phyloP scores from a whole-genome alignment of 2,797 vertebrate species.

The Eospalax fontanierii region DNA sequence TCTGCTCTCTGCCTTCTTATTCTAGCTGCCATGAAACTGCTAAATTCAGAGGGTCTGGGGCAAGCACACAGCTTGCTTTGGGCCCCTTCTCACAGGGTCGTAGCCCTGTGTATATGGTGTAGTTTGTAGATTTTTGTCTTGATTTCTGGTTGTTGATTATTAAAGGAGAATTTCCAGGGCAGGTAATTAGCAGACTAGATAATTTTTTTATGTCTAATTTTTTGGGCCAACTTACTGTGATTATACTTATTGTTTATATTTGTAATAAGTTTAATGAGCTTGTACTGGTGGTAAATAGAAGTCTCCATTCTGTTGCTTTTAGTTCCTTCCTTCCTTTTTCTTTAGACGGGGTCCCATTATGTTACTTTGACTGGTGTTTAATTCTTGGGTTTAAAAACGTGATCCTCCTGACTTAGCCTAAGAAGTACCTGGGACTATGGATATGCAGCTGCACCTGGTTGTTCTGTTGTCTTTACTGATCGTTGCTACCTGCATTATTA shows the following conservation, averaged over 20 bases:
- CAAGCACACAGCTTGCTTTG: fast-evolving
- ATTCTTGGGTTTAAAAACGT: background rate
- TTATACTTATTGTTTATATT: background rate
- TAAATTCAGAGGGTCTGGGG: too few species aligned
- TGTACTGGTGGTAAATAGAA: fast-evolving
- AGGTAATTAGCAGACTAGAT: background rate
- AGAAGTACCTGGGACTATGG: background rate
- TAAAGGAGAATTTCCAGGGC: background rate
- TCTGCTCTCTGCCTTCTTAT: background rate
- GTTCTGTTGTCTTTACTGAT: background rate
- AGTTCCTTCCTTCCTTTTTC: background rate
- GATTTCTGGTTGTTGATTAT: background rate
- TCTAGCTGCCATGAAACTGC: background rate
- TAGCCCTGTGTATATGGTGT: background rate
- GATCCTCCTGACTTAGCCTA: background rate
- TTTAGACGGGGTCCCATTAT: background rate
- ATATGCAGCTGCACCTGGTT: background rate
- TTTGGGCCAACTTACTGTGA: background rate
- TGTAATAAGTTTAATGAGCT: background rate
- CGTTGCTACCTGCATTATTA: background rate
- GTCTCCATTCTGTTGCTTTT: background rate
- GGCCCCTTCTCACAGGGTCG: background rate
- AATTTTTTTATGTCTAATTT: background rate
- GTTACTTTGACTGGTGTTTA: background rate
- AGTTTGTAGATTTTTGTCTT: background rate